Evolutionary conservation across 2,797 vertebrate species (phyloP), one percentile per base, ranked within the genome.

Genomic region (Spinus olivaceus): DNA sequence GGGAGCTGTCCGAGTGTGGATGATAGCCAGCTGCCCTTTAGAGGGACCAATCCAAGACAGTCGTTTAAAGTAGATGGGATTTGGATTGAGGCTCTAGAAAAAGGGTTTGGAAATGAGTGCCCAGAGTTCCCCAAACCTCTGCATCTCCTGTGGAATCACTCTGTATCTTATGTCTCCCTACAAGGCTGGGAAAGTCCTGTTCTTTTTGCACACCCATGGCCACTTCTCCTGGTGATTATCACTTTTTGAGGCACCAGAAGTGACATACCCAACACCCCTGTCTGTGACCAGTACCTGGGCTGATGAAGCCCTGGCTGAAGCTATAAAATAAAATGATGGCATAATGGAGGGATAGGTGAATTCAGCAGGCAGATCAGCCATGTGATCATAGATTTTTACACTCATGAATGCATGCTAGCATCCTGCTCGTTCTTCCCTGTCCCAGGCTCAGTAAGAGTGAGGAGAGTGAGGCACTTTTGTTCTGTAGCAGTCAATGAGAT

Each of bases 91-190:
- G 14, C 0, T 3, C 17, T 47, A 28, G n/a, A 32, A n/a, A 35
- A 27, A 14, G n/a, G 14, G 14, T 35, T 27, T 3, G 54, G 35
- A 86, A 59, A 41, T 49, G 3, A 47, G 6, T 6, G 5, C 1
- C 35, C 25, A 14, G 14, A 42, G 16, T 74, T 77, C 33, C n/a
- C 30, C 16, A 76, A 67, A 77, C 2, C 18, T 63, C 37, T 76
- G 6, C 5, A 7, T 42, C 4, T 44, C 32, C 73, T 0, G 0
- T 22, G 28, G 46, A 65, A 56, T 69, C 15, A 8, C 28, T 35
- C 8, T 44, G 3, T 67, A 1, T 24, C 22, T 53, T 25, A 17
- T 24, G 37, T 79, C 17, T 54, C 15, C 57, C 39, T 33, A 5
- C 14, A 50, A 54, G 16, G 3, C n/a, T 18, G 6, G 14, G 41